A percentile compares a stretch with the other conserved stretches of the same genome.
phyloP scores from a whole-genome alignment of 1,140 invertebrate genomes.

The Chymomyza costata region DNA sequence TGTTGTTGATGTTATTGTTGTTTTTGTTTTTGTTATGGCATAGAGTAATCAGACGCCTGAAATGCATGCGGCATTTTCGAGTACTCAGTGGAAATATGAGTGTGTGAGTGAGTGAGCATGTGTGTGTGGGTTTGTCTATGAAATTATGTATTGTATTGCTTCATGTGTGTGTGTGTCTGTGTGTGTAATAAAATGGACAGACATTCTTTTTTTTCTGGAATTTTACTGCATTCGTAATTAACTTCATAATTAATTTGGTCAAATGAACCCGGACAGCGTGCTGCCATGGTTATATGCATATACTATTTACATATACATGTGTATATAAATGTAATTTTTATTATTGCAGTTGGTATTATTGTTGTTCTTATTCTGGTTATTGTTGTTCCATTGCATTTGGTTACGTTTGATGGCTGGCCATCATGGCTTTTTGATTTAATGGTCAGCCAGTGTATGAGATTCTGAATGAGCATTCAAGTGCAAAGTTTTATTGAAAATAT shows the following conservation, averaged over 20 bases:
- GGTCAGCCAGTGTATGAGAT: not conserved
- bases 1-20: too few species aligned
- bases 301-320: too few species aligned
- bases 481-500: slow-evolving; percentile 23
- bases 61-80: too few species aligned
- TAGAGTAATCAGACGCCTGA: too few species aligned
- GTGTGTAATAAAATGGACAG: slow-evolving; percentile 35
- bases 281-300: not conserved
- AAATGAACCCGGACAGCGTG: slow-evolving; percentile 33
- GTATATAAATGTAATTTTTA: not conserved
- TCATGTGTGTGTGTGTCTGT: slow-evolving; percentile 18
- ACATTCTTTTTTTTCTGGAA: slow-evolving; percentile 39
- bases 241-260: slow-evolving; percentile 53
- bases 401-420: not conserved
- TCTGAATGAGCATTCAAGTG: slow-evolving; percentile 24
- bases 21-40: too few species aligned
- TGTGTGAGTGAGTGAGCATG: not conserved
- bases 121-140: slow-evolving; percentile 3
- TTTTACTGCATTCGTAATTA: slow-evolving; percentile 47
- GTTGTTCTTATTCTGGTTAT: not conserved
- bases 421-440: too few species aligned
- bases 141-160: slow-evolving; percentile 33
- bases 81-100: not conserved
- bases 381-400: too few species aligned
- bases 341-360: slow-evolving; percentile 3